phyloP scores from a whole-genome alignment of 2,113 vertebrate species.

The Tautogolabrus adspersus region DNA sequence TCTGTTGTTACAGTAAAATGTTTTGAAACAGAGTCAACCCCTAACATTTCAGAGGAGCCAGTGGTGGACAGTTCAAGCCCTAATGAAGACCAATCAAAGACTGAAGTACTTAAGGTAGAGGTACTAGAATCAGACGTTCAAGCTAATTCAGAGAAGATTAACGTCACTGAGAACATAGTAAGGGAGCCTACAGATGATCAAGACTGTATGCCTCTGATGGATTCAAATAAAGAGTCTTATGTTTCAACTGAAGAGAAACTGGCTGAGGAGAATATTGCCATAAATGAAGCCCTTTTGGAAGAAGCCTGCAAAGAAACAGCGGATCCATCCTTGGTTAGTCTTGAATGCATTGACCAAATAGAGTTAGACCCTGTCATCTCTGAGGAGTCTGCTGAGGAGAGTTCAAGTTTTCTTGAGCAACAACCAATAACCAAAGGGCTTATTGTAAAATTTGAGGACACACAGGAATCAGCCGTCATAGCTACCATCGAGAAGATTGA shows the following conservation, averaged over 20 bases:
- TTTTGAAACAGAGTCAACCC: not conserved
- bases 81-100: not conserved
- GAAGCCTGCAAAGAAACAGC: not conserved
- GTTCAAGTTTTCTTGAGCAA: not conserved
- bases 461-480: not conserved
- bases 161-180: not conserved
- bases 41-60: not conserved
- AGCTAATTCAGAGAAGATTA: not conserved
- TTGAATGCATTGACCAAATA: not conserved
- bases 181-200: not conserved
- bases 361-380: not conserved
- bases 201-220: not conserved
- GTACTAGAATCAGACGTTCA: not conserved
- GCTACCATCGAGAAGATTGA: not conserved
- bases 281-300: not conserved
- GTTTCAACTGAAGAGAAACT: not conserved
- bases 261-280: not conserved
- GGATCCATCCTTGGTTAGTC: not conserved
- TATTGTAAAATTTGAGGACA: not conserved
- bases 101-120: not conserved
- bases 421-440: not conserved
- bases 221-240: not conserved
- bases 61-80: not conserved
- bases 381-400: constrained; percentile 1
- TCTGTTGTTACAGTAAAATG: not conserved